Conservation (phyloP, 2,888 invertebrate genomes). For the Clunio marinus region DNA sequence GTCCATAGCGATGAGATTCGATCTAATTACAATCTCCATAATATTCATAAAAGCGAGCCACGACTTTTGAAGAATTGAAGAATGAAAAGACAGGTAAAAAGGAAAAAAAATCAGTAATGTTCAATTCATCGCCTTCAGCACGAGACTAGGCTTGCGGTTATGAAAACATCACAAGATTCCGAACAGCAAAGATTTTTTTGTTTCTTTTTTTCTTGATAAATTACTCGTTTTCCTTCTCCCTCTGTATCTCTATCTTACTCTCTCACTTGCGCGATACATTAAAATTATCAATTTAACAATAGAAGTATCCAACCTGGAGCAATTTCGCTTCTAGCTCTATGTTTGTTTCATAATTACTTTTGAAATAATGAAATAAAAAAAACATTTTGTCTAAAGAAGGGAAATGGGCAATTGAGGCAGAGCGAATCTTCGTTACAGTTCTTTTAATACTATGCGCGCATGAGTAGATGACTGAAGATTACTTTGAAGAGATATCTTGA, state of each 20-base stretch:
- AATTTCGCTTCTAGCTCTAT: constrained; percentile 15
- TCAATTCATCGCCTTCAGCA: constrained; percentile 38
- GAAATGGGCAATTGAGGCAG: constrained; percentile 30
- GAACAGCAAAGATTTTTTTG: constrained; percentile 13
- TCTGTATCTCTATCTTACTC: neutral
- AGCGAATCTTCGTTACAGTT: constrained; percentile 4
- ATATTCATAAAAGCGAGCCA: constrained; percentile 23
- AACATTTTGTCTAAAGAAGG: constrained; percentile 10
- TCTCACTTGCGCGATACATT: neutral
- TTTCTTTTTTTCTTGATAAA: no score
- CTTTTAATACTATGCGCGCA: no score
- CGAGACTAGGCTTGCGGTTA: constrained; percentile 29
- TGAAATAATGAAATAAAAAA: constrained; percentile 3
- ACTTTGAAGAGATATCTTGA: constrained; percentile 32
- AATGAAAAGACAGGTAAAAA: neutral
- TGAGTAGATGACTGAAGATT: no score
- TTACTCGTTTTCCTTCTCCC: constrained; percentile 19
- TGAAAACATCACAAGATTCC: constrained; percentile 7
- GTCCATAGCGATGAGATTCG: constrained; percentile 20
- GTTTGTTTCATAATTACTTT: constrained; percentile 33
- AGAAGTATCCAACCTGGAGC: constrained; percentile 30
- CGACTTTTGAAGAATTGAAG: neutral
- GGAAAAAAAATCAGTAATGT: constrained; percentile 27
- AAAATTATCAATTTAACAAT: constrained; percentile 39
- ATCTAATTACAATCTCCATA: constrained; percentile 32